Evolutionary conservation across 2,113 vertebrate species (phyloP).

Genomic region (Tetraodon nigroviridis): DNA sequence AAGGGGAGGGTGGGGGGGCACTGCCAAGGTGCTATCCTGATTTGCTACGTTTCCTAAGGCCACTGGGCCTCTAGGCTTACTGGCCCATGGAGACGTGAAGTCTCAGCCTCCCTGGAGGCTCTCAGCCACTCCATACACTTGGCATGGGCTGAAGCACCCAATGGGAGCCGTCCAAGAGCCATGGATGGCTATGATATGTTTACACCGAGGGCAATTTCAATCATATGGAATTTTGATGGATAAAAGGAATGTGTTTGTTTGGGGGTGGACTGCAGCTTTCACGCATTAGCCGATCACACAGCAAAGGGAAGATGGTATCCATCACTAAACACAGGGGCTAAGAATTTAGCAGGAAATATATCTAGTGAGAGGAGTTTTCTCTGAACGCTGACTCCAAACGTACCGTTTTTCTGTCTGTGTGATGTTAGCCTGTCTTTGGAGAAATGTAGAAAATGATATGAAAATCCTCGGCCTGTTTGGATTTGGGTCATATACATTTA

Average conservation of each 20-base stretch:
- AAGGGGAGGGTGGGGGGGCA: slow-evolving; percentile 31
- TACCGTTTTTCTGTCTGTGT: too few species aligned
- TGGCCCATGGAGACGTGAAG: slow-evolving; percentile 76
- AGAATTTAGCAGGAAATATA: slow-evolving; percentile 3
- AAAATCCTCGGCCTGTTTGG: too few species aligned
- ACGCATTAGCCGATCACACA: slow-evolving; percentile 22
- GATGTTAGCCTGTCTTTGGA: too few species aligned
- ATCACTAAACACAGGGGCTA: not conserved
- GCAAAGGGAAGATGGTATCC: not conserved
- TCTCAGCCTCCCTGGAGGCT: slow-evolving; percentile 68
- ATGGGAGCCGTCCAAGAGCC: slow-evolving; percentile 68
- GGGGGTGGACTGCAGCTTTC: slow-evolving; percentile 59
- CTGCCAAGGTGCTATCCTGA: slow-evolving; percentile 74
- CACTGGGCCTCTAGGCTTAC: slow-evolving; percentile 69
- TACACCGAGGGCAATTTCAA: slow-evolving; percentile 73
- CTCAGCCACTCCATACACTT: slow-evolving; percentile 73
- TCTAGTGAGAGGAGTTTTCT: not conserved
- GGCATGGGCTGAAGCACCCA: slow-evolving; percentile 65
- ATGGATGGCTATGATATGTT: slow-evolving; percentile 75
- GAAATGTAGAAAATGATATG: too few species aligned
- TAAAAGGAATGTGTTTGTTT: slow-evolving; percentile 69
- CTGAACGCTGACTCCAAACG: too few species aligned
- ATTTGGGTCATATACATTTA: too few species aligned
- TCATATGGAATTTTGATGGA: slow-evolving; percentile 71
- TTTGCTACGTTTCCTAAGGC: slow-evolving; percentile 72